Base-by-base conservation (phyloP, 2,888 invertebrate genomes). In the Acanthosoma haemorrhoidale region DNA sequence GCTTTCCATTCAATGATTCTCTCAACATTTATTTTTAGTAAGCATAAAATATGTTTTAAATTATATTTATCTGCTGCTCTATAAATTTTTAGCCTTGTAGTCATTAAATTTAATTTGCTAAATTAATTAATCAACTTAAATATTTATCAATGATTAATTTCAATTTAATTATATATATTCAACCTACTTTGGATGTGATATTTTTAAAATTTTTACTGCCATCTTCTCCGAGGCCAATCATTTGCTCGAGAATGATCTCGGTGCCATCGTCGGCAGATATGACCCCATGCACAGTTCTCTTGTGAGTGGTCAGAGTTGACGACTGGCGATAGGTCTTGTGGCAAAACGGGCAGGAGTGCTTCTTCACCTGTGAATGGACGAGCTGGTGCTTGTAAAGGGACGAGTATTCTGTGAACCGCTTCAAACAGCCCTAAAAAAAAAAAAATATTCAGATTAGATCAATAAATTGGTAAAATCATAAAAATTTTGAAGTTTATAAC, bases 391-490 rank as follows among this genome's bases (percentile, higher is more conserved):
- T 88, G 78, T 87, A 87, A 16, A 88, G 81, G 75, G 87, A 87
- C 63, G 87, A 87, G 77, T 88, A 88, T 77, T 88, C 88, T 1
- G 88, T 88, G 76, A 88, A 88, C 59, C 86, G 80, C 77, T 86
- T 86, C 21, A 84, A 83, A 78, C 88, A 88, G 60, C 84, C 85
- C 80, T 82, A 74, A 68, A 78, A 77, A 31, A 1, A 51, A 32
- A 32, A 57, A 57, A 57, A 41, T 41, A n/a, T 57, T 8, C 11
- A 29, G 15, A 15, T n/a, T n/a, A n/a, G n/a, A n/a, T n/a, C n/a
- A n/a, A n/a, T n/a, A n/a, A n/a, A n/a, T n/a, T n/a, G n/a, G n/a
- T n/a, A n/a, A n/a, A n/a, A n/a, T n/a, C n/a, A n/a, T n/a, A n/a
- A n/a, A n/a, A n/a, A n/a, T n/a, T n/a, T n/a, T n/a, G n/a, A n/a